Evolutionary conservation across 2,113 vertebrate species (phyloP).

Genomic region (Cynopterus brachyotis): DNA sequence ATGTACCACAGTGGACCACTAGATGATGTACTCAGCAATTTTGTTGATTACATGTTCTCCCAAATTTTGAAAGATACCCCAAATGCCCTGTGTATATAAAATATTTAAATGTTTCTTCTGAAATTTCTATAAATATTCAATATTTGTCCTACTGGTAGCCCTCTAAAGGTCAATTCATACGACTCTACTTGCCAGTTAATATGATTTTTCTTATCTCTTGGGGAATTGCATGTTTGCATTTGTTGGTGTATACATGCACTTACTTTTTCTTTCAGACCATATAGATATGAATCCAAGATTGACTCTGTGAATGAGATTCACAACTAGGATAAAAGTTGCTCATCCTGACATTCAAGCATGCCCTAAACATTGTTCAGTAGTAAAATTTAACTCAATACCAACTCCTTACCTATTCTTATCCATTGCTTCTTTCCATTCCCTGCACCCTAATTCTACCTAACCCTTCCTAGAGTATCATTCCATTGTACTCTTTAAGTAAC

Average conservation of each 20-base stretch:
- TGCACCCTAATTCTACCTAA: not conserved
- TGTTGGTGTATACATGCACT: not conserved
- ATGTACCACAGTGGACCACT: not conserved
- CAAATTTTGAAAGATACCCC: not conserved
- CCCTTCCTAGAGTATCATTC: not conserved
- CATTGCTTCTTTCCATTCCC: not conserved
- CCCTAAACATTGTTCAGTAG: not conserved
- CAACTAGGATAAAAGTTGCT: not conserved
- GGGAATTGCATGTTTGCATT: not conserved
- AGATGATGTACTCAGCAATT: conserved; percentile 54
- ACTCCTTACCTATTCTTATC: not conserved
- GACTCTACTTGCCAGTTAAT: not conserved
- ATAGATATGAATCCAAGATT: not conserved
- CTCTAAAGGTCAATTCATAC: not conserved
- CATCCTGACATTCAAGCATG: not conserved
- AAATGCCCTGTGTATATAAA: not conserved
- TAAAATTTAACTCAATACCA: not conserved
- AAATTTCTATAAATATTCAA: not conserved
- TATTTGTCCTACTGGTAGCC: not conserved
- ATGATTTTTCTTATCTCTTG: not conserved
- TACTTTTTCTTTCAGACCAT: not conserved
- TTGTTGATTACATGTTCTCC: conserved; percentile 1
- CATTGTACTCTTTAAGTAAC: not conserved
- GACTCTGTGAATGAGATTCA: not conserved
- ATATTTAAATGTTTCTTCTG: not conserved